Conservation (phyloP, 2,888 invertebrate species). For the Allacma fusca region DNA sequence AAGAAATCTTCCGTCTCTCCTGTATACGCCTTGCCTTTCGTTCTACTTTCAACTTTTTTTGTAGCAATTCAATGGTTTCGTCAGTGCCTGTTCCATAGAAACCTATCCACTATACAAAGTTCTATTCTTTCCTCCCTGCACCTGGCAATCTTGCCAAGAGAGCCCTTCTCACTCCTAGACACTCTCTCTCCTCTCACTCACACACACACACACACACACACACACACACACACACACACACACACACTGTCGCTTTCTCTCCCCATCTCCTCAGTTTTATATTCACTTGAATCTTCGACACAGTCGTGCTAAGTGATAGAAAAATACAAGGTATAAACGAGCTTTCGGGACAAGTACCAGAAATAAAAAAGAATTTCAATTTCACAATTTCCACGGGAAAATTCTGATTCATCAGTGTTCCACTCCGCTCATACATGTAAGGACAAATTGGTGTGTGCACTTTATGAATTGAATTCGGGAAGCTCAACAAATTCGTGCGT, state of each 20-base stretch:
- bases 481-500: no score
- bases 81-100: not conserved
- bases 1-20: constrained; percentile 29
- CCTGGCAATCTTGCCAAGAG: constrained; percentile 23
- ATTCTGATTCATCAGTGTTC: constrained; percentile 28
- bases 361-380: constrained; percentile 23
- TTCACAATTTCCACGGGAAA: constrained; percentile 22
- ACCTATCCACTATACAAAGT: not conserved
- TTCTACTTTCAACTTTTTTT: constrained; percentile 40
- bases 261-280: no score
- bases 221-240: not conserved
- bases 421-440: not conserved
- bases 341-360: not conserved
- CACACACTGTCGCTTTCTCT: no score
- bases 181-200: not conserved
- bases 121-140: not conserved
- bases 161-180: not conserved
- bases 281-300: not conserved
- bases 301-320: not conserved
- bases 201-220: not conserved
- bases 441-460: not conserved
- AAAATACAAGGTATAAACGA: not conserved
- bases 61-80: constrained; percentile 30
- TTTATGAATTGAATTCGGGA: constrained; percentile 20
- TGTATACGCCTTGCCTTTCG: constrained; percentile 7